Evolutionary conservation across 2,888 invertebrate species (phyloP).

Genomic region (Eueremaeus valkanovi): DNA sequence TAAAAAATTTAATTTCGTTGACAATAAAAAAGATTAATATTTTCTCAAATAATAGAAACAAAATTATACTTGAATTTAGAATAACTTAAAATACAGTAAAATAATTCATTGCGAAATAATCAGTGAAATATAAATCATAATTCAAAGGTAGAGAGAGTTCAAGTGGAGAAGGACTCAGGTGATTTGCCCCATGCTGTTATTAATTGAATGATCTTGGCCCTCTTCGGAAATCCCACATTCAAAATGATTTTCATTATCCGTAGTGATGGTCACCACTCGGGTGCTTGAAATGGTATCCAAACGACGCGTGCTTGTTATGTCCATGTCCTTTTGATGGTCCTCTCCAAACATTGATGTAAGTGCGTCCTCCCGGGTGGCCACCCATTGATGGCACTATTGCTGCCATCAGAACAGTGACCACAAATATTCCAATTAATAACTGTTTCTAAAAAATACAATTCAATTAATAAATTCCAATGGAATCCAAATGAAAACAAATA

Average conservation of each 20-base stretch:
- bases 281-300: constrained; percentile 38
- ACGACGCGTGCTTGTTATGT: constrained; percentile 34
- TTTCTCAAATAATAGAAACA: not conserved
- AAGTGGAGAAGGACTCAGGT: too few relatives aligned
- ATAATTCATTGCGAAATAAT: not conserved
- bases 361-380: constrained; percentile 20
- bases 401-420: not conserved
- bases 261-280: constrained; percentile 25
- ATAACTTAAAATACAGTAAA: not conserved
- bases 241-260: not conserved
- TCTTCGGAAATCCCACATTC: too few relatives aligned
- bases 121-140: too few relatives aligned
- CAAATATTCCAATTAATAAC: not conserved
- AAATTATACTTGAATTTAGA: too few relatives aligned
- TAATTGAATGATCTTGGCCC: too few relatives aligned
- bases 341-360: constrained; percentile 38
- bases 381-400: not conserved
- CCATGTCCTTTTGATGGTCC: constrained; percentile 30
- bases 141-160: too few relatives aligned
- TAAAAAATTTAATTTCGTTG: constrained; percentile 3
- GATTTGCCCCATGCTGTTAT: too few relatives aligned
- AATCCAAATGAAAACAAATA: not conserved
- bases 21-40: not conserved
- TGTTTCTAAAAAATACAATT: not conserved
- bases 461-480: not conserved